Base-by-base conservation (phyloP, 92 coral and sea anemone genomes). In the Umimayanthus chanpuru region DNA sequence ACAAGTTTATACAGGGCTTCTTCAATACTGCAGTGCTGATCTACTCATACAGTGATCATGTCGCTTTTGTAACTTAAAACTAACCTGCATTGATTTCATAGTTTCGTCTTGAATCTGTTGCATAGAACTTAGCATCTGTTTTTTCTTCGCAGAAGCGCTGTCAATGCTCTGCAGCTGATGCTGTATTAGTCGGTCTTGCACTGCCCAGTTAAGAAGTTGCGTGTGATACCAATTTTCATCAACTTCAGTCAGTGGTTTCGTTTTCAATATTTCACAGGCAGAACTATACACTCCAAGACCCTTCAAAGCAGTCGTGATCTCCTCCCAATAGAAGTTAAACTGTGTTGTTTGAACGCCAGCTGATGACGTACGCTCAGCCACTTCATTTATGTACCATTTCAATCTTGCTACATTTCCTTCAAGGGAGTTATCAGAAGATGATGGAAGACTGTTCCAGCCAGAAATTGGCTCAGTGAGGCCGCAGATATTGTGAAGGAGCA, bases 401-500 rank as follows among this genome's bases (percentile, higher is more conserved):
- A 85, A 20, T 23, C 88, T 85, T 5, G 56, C 71, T 64, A 85
- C 12, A 49, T 75, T 75, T 29, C 79, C 88, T 74, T 85, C 81
- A 4, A 39, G 38, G 9, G 88, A 73, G 20, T 44, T 74, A 32
- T 85, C 88, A 15, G 82, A 28, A 25, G 74, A 28, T 1, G n/a
- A 61, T 29, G 88, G 88, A 26, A 16, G 10, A 0, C 20, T 7
- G 21, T 65, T 28, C 88, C 88, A 86, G 0, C 81, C 81, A 55
- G 73, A 9, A 23, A 1, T 29, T 28, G 89, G 89, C 30, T 44
- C 56, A 9, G 89, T 14, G 15, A 86, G 61, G 25, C 56, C 82
- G 20, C 89, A 86, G 80, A 86, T 75, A 53, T 86, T 75, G 28
- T 66, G 78, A 25, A 86, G 39, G 72, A 86, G 89, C 39, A 74